Conservation (phyloP, 2,797 vertebrate species). For the Phalanger gymnotis region DNA sequence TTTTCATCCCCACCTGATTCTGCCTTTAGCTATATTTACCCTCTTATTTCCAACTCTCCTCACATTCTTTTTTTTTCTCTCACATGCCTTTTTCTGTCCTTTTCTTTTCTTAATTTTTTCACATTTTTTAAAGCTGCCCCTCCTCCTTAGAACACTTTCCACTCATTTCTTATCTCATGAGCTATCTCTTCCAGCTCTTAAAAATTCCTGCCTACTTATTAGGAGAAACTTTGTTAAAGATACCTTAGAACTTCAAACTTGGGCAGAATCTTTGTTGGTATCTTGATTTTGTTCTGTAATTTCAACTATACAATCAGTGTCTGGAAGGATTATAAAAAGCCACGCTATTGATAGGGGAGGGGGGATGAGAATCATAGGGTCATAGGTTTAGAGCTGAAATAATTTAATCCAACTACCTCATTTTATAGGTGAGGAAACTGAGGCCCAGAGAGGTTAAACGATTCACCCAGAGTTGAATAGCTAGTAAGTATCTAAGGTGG, state of each 20-base stretch:
- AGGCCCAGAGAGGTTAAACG: not conserved
- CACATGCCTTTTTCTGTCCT: not conserved
- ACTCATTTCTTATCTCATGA: conserved; percentile 26
- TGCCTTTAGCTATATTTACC: not conserved
- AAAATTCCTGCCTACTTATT: not conserved
- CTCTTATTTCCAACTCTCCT: conserved; percentile 15
- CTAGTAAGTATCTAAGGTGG: not conserved
- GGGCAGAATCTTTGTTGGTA: not conserved
- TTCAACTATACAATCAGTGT: conserved; percentile 28
- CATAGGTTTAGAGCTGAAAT: not conserved
- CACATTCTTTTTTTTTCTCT: not conserved
- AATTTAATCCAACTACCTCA: not conserved
- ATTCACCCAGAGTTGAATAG: not conserved
- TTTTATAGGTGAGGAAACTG: not conserved
- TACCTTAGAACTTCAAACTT: not conserved
- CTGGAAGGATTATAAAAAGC: not conserved
- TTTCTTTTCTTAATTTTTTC: not conserved
- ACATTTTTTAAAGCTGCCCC: not conserved
- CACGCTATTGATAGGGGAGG: not conserved
- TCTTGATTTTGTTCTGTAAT: not conserved
- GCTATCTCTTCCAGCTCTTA: conserved; percentile 22
- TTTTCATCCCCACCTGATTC: conserved; percentile 5
- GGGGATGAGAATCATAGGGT: not conserved
- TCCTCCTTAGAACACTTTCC: conserved; percentile 4
- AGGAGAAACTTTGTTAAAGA: not conserved